Evolutionary conservation across 2,888 invertebrate species (phyloP), one percentile per base, ranked within the genome.

Genomic region (Lissocephala sabroskyi): DNA sequence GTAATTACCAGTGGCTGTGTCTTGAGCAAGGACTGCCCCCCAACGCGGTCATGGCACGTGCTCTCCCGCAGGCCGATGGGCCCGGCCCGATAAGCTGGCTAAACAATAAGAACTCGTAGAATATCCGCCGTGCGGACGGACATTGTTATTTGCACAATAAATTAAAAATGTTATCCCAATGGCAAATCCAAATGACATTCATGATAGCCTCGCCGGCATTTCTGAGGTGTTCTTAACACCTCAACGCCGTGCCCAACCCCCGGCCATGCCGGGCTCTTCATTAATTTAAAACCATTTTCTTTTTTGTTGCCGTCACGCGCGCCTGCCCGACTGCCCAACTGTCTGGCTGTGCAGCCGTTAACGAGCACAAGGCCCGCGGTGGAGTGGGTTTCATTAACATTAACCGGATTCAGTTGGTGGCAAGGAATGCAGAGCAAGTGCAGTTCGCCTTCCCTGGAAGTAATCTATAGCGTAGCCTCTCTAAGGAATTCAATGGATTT

Each of bases 161-260:
- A 76, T 62, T 62, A 62, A 45, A 71, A 59, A 75, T n/a, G 65
- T 62, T 71, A 75, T 75, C 65, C 75, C 63, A 23, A 23, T 50
- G 35, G 42, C 51, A 59, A 67, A 71, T 70, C 75, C 75, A 56
- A 70, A 66, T 63, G 67, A 61, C 67, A 74, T 71, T 70, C 75
- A 74, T 59, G 57, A 59, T 41, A 18, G 33, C 48, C 57, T 49
- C 59, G 46, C 48, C 39, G 59, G 54, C 23, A 23, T 23, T 23
- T 45, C 40, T 33, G 37, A 26, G 16, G 29, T 28, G 47, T 56
- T 13, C 16, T 35, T 71, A 64, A 66, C 70, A 70, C 66, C 64
- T 70, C 71, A 64, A 62, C 71, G 59, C 68, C 56, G 10, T 16
- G 10, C 35, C 14, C 33, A 30, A 18, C 19, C n/a, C 32, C 17